phyloP scores from a whole-genome alignment of 2,113 vertebrate species.

The Uria aalge region DNA sequence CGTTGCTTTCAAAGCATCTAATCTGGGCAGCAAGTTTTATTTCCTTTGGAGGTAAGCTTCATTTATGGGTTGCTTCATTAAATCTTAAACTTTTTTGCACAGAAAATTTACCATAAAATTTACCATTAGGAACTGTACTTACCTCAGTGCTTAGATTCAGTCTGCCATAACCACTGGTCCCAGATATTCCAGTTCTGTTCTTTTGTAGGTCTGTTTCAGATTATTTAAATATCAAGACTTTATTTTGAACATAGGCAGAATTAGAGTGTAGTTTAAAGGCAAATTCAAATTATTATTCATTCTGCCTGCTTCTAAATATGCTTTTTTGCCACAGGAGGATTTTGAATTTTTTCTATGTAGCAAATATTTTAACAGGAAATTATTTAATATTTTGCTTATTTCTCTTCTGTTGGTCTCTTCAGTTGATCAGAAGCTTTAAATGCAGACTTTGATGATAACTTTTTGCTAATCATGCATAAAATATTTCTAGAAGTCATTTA shows the following conservation, averaged over 20 bases:
- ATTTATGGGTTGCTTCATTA: neutral
- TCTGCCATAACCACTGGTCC: neutral
- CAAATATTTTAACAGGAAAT: neutral
- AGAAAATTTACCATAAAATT: neutral
- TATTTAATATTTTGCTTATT: neutral
- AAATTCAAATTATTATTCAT: neutral
- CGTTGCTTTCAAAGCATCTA: neutral
- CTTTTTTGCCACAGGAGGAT: neutral
- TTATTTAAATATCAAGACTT: neutral
- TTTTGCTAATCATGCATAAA: neutral
- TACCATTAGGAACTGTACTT: neutral
- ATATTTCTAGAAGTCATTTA: neutral
- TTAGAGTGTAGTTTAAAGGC: neutral
- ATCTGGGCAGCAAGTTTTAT: neutral
- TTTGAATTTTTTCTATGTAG: neutral
- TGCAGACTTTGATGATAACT: neutral
- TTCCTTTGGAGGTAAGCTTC: neutral
- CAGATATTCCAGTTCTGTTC: neutral
- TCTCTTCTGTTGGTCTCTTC: neutral
- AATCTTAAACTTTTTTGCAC: neutral
- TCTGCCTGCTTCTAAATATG: neutral
- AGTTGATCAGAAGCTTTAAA: neutral
- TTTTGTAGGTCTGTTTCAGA: neutral
- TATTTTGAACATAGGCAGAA: slow-evolving; percentile 1
- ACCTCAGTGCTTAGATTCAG: neutral